These are phyloP conservation scores for Pseudococcus longispinus DNA, from an alignment of 2,888 invertebrate genomes.

Conservation along the genomic window DNA sequence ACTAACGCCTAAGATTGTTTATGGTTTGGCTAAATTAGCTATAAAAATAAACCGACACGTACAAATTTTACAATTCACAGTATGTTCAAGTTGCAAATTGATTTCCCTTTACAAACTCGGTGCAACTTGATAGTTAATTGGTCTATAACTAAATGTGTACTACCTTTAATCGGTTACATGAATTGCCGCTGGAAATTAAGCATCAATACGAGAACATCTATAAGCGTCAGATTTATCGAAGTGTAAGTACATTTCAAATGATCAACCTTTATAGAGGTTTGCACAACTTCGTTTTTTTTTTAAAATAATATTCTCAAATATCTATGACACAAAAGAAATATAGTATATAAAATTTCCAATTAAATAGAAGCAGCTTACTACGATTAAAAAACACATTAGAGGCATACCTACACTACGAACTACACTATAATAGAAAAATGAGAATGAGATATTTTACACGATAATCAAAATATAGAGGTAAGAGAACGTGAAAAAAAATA, in stretches of 20 bases:
- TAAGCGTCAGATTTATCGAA: constrained; percentile 27
- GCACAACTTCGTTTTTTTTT: constrained; percentile 12
- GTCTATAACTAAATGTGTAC: constrained; percentile 10
- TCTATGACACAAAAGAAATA: constrained; percentile 23
- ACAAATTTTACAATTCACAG: constrained; percentile 25
- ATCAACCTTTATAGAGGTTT: constrained; percentile 28
- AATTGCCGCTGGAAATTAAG: constrained; percentile 27
- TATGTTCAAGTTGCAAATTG: constrained; percentile 28
- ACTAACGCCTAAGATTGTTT: neutral
- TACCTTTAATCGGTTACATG: constrained; percentile 31
- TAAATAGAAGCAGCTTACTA: constrained; percentile 3
- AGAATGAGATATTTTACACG: constrained; percentile 4
- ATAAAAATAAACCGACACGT: neutral
- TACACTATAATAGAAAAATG: constrained; percentile 6
- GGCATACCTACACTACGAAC: neutral
- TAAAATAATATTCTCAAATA: constrained; percentile 2
- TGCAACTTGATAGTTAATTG: neutral
- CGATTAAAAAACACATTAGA: neutral
- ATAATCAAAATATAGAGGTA: neutral
- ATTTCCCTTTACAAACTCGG: constrained; percentile 20
- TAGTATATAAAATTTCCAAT: neutral
- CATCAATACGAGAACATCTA: constrained; percentile 31
- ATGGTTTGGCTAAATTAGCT: neutral
- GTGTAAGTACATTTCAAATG: constrained; percentile 26
- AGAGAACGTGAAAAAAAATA: neutral